Percentiles rank a stretch among this genome's conserved stretches.
phyloP scores from a whole-genome alignment of 2,888 invertebrate genomes.

The Rugalucina vietnamica region DNA sequence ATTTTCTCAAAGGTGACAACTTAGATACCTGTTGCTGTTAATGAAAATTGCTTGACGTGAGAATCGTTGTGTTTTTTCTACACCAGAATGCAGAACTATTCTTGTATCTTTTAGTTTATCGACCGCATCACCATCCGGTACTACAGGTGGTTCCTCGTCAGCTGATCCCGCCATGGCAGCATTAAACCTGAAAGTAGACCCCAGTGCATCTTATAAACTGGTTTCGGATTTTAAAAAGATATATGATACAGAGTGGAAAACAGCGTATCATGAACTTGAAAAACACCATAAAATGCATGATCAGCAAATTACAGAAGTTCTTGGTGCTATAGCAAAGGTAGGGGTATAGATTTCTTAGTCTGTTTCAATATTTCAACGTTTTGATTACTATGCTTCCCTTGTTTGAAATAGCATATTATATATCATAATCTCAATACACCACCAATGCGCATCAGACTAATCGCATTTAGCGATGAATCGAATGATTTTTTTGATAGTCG shows the following conservation, averaged over 20 bases:
- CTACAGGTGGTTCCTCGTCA: not conserved
- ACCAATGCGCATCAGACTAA: too few species aligned
- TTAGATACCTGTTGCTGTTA: too few species aligned
- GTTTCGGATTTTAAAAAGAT: slow-evolving; percentile 26
- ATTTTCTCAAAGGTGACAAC: too few species aligned
- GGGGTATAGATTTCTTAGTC: not conserved
- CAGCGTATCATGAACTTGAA: slow-evolving; percentile 52
- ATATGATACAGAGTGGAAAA: slow-evolving; percentile 45
- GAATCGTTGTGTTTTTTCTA: not conserved
- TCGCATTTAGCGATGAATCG: too few species aligned
- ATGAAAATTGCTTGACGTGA: too few species aligned
- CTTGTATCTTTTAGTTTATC: not conserved
- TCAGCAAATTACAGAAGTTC: slow-evolving; percentile 45
- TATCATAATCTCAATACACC: too few species aligned
- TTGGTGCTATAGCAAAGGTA: slow-evolving; percentile 55
- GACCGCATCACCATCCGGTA: not conserved
- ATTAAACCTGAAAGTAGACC: not conserved
- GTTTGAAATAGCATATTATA: too few species aligned
- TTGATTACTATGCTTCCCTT: too few species aligned
- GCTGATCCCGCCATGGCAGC: not conserved
- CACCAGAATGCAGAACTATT: not conserved
- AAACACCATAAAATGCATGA: slow-evolving; percentile 54
- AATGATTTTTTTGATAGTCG: too few species aligned
- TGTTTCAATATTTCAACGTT: not conserved
- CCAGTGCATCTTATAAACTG: not conserved